Evolutionary conservation across 1,140 invertebrate species (phyloP), one percentile per base, ranked within the genome.

Genomic region (Eubasilissa regina): DNA sequence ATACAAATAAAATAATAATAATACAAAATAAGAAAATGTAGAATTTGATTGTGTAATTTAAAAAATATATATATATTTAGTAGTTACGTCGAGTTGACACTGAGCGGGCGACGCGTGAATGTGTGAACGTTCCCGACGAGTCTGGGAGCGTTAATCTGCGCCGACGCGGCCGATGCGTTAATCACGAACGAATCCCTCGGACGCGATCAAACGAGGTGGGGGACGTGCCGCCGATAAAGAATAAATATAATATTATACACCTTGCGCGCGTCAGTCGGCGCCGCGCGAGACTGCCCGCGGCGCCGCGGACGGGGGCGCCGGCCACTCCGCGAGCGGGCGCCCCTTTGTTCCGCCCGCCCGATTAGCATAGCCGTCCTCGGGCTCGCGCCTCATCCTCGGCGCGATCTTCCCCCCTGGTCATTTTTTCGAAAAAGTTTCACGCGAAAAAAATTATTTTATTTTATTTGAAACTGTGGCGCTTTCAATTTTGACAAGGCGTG

Each of bases 231-330:
- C n/a, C 64, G 58, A 68, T 68, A 44, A 68, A 47, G 45, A 45
- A 68, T 68, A 68, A 68, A 68, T 68, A 68, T 68, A 47, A 68
- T 62, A n/a, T n/a, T n/a, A 68, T 43, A 68, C 64, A 47, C 64
- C 58, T 62, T 12, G 43, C 43, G 48, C 43, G n/a, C n/a, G 25
- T 13, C 43, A 19, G 35, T 4, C 66, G 17, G 12, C 66, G 47
- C 19, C 48, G 70, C 51, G 68, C 68, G 68, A 51, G 68, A 72
- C 48, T 72, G 68, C 68, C 68, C 11, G 44, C 6, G 70, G 70
- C 70, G 70, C 25, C 51, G 9, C 12, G 25, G 70, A 21, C 1
- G 53, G 45, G 68, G 70, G 68, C 68, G 68, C 68, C n/a, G 17
- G 35, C 43, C 64, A 43, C 62, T 13, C 60, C 12, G 25, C 44